Percentiles rank a stretch among this genome's conserved stretches.
phyloP scores from a whole-genome alignment of 2,113 vertebrate species.

The Accipiter cooperii region DNA sequence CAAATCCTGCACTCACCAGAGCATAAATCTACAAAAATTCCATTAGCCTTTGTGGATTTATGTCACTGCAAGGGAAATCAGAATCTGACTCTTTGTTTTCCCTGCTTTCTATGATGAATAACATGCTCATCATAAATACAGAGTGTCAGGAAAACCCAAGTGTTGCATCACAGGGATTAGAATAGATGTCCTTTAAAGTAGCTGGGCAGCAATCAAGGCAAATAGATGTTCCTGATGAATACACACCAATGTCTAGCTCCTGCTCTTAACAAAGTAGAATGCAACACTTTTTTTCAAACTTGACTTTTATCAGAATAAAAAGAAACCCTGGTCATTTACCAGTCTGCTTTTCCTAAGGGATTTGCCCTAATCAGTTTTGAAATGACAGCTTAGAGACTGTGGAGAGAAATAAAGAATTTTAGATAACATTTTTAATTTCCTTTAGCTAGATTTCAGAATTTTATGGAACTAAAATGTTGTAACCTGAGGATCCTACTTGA shows the following conservation, averaged over 20 bases:
- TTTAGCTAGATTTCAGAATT: not conserved
- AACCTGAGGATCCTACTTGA: not conserved
- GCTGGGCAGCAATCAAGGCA: not conserved
- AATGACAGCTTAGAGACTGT: not conserved
- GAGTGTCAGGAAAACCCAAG: not conserved
- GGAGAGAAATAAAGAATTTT: not conserved
- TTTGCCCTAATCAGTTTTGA: not conserved
- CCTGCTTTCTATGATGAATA: not conserved
- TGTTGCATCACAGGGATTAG: not conserved
- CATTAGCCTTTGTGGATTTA: not conserved
- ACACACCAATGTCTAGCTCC: not conserved
- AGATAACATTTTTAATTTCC: not conserved
- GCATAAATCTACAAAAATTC: constrained; percentile 22
- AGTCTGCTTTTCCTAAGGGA: not conserved
- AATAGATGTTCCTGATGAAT: not conserved
- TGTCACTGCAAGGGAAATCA: not conserved
- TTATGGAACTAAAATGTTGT: not conserved
- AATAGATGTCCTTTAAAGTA: not conserved
- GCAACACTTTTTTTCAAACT: not conserved
- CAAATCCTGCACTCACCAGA: not conserved
- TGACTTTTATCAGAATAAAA: not conserved
- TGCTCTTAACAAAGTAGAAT: not conserved
- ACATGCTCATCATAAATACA: not conserved
- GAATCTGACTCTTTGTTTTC: not conserved
- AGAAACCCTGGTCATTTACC: not conserved